Base-by-base conservation (phyloP, 2,888 invertebrate genomes). In the Caenorhabditis parvicauda region DNA sequence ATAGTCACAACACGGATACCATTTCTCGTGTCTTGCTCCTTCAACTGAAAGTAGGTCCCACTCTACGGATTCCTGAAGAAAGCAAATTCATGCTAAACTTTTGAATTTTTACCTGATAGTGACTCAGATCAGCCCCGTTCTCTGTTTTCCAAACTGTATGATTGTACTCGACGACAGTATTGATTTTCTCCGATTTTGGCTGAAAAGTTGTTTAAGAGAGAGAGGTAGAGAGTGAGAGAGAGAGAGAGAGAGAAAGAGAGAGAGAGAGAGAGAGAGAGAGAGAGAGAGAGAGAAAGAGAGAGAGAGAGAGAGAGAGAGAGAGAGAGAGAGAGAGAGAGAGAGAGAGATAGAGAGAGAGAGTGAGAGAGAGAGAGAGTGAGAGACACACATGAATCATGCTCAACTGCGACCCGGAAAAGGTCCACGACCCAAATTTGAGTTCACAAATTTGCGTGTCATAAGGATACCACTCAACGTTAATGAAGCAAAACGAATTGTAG, bases 11-110 rank as follows among this genome's bases (percentile, higher is more conserved):
- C 79, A 80, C 0, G 77, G 75, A 49, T 80, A 80, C 58, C 71
- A 64, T 43, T 71, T 74, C 49, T 91, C 91, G 90, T 87, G 90
- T 89, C 92, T 55, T 6, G 60, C 67, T 2, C 75, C 76, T 25
- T 66, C 67, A n/a, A 75, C 74, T 0, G 73, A 72, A 3, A 80
- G 61, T 25, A 80, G 53, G 53, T 80, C 80, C 73, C 77, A 80
- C 52, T 80, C 80, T 1, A 81, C 80, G 0, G 76, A 76, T 43
- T 80, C 75, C 62, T 71, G 47, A 22, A 53, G 59, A 9, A 14
- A 22, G 27, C 7, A 24, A 12, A 41, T 9, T 38, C 6, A n/a
- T 37, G 14, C 9, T 6, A 46, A 28, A 25, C 3, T 35, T 39
- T 54, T 4, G 25, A 38, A 14, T 6, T 29, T 45, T 32, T 28